phyloP scores from a whole-genome alignment of 2,888 invertebrate species.

The Stomorhina lunata region DNA sequence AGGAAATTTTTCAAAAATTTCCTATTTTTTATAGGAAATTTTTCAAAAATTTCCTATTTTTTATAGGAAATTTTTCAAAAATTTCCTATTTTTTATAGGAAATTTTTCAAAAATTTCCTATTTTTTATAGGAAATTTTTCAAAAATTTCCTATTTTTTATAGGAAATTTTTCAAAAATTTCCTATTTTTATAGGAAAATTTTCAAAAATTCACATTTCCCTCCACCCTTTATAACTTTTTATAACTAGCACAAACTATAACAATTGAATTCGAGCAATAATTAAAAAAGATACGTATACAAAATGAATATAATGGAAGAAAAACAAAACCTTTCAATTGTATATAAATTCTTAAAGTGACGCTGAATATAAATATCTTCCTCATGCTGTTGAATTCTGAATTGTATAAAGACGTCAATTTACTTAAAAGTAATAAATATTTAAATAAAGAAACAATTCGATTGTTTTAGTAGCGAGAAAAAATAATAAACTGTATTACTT shows the following conservation, averaged over 20 bases:
- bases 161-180: too few species aligned
- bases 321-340: conserved; percentile 10
- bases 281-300: conserved; percentile 24
- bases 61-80: too few species aligned
- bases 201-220: not conserved
- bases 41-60: too few species aligned
- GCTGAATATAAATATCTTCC: conserved; percentile 14
- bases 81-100: too few species aligned
- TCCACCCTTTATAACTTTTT: not conserved
- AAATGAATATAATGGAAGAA: not conserved
- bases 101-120: too few species aligned
- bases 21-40: too few species aligned
- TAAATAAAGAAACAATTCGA: conserved; percentile 16
- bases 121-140: too few species aligned
- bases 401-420: conserved; percentile 24
- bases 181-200: too few species aligned
- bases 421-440: not conserved
- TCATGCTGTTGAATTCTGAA: not conserved
- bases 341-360: conserved; percentile 12
- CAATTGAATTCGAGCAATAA: conserved; percentile 37
- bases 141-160: too few species aligned
- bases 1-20: too few species aligned
- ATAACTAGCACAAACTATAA: conserved; percentile 3
- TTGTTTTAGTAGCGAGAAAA: not conserved
- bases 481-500: conserved; percentile 7